A percentile compares a stretch with the other conserved stretches of the same genome.
These are phyloP conservation scores for Hanleya hanleyi DNA, from an alignment of 2,888 invertebrate genomes.

Conservation along the genomic window DNA sequence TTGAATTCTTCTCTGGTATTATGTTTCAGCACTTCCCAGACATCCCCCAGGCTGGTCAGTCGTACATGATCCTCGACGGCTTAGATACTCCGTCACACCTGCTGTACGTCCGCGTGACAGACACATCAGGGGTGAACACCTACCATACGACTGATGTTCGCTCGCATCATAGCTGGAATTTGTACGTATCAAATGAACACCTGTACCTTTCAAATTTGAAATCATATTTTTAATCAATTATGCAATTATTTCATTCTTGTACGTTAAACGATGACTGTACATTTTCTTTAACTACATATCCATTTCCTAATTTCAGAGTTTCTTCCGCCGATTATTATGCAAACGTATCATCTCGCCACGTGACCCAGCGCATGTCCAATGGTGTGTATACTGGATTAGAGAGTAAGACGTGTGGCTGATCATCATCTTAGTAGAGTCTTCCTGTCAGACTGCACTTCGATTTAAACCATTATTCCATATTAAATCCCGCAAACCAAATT, in stretches of 20 bases:
- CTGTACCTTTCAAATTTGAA: background rate
- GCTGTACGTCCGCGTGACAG: conserved; percentile 39
- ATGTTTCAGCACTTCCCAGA: conserved; percentile 33
- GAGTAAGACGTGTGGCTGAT: too few species aligned
- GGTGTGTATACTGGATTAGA: background rate
- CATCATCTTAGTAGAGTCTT: too few species aligned
- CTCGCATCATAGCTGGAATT: background rate
- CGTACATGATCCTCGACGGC: conserved; percentile 44
- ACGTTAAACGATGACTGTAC: too few species aligned
- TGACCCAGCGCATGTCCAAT: background rate
- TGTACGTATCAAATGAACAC: background rate
- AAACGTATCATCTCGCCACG: background rate
- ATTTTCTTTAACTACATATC: background rate
- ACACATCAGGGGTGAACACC: conserved; percentile 37
- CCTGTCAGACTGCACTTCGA: too few species aligned
- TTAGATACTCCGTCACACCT: conserved; percentile 29
- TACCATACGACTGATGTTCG: conserved; percentile 25
- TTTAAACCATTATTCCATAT: too few species aligned
- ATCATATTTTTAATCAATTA: background rate
- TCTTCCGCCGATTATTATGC: background rate
- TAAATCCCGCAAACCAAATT: too few species aligned
- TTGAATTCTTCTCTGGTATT: background rate
- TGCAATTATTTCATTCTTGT: background rate
- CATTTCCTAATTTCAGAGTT: background rate
- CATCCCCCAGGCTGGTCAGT: conserved; percentile 11